phyloP scores from a whole-genome alignment of 2,113 vertebrate genomes.

The Myocastor coypus region DNA sequence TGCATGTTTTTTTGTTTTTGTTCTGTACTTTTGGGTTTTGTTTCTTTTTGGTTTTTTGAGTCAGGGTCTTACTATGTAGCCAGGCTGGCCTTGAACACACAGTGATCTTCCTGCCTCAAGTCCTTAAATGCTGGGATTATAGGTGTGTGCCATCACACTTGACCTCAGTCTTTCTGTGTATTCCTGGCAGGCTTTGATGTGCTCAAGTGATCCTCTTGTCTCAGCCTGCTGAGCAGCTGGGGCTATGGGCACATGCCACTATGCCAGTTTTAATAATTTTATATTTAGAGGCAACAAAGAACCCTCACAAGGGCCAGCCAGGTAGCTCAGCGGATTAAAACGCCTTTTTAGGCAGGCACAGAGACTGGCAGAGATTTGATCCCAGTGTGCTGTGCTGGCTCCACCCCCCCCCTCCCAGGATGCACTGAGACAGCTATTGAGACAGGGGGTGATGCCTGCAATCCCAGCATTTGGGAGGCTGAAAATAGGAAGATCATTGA shows the following conservation, averaged over 20 bases:
- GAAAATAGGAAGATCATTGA: no score
- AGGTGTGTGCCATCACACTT: background rate
- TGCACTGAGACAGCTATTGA: no score
- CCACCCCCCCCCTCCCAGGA: no score
- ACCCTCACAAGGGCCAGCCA: background rate
- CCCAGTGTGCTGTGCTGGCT: no score
- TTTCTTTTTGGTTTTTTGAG: background rate
- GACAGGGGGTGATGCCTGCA: no score
- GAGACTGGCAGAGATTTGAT: no score
- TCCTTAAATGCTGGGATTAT: background rate
- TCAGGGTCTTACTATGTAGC: background rate
- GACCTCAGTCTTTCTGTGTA: background rate
- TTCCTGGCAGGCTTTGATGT: background rate
- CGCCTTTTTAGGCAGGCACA: no score
- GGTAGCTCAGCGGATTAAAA: no score
- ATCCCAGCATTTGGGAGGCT: no score
- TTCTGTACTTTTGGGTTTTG: background rate
- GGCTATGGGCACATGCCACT: background rate
- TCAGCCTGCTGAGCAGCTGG: background rate
- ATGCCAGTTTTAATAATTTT: slow-evolving; percentile 21
- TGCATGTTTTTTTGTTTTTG: background rate
- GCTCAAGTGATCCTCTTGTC: no score
- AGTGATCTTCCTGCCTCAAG: background rate
- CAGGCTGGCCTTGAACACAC: background rate
- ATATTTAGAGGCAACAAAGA: slow-evolving; percentile 16